Evolutionary conservation across 2,797 vertebrate species (phyloP).

Genomic region (Prionace glauca): DNA sequence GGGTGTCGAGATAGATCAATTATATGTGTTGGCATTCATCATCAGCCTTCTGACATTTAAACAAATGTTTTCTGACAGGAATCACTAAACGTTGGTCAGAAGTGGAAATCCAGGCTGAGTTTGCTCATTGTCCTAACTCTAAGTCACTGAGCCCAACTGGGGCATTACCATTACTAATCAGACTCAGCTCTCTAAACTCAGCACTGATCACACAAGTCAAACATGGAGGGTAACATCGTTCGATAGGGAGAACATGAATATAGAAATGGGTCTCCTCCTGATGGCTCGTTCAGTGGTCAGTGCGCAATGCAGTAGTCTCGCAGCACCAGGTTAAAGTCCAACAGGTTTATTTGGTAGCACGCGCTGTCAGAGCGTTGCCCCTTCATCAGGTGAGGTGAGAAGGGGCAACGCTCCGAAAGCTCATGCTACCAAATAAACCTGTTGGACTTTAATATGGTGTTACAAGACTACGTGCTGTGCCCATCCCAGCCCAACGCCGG

Average conservation of each 20-base stretch:
- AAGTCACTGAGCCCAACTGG: not conserved
- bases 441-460: too few relatives aligned
- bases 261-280: not conserved
- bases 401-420: too few relatives aligned
- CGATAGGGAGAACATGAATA: not conserved
- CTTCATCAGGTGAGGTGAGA: too few relatives aligned
- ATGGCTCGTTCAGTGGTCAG: not conserved
- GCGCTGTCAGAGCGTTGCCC: too few relatives aligned
- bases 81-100: too few relatives aligned
- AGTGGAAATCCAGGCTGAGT: not conserved
- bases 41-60: not conserved
- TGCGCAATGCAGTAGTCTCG: not conserved
- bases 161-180: not conserved
- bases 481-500: too few relatives aligned
- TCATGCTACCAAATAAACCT: too few relatives aligned
- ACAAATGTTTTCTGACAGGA: not conserved
- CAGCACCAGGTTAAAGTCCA: too few relatives aligned
- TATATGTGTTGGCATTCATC: not conserved
- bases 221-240: not conserved
- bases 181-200: not conserved
- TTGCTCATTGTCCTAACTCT: not conserved
- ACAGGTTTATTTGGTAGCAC: too few relatives aligned
- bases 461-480: too few relatives aligned
- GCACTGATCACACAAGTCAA: not conserved
- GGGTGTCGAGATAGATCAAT: too few relatives aligned